A percentile compares a stretch with the other conserved stretches of the same genome.
Conservation (phyloP, 2,113 vertebrate genomes). For the Callipepla californica region DNA sequence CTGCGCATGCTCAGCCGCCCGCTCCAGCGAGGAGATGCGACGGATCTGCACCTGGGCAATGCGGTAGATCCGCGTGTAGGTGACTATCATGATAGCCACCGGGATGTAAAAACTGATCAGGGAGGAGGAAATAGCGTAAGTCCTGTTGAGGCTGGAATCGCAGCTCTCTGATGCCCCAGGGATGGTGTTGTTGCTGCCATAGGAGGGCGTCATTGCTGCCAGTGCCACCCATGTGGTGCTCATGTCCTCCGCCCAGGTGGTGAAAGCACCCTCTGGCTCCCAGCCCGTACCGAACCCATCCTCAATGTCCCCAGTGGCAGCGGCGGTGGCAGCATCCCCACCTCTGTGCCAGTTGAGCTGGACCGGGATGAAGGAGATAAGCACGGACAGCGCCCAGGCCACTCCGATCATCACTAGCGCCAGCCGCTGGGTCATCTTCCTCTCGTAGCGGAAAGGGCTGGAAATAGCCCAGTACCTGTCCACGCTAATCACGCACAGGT, state of each 20-base stretch:
- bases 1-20: conserved; percentile 89
- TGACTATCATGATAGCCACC: conserved; percentile 94
- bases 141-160: conserved; percentile 93
- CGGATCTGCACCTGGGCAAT: conserved; percentile 93
- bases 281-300: conserved; percentile 17
- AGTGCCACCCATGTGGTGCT: conserved; percentile 60
- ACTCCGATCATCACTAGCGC: conserved; percentile 89
- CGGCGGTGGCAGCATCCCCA: conserved; percentile 14
- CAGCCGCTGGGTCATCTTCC: conserved; percentile 91
- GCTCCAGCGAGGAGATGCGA: conserved; percentile 90
- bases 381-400: conserved; percentile 91
- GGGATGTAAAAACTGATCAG: conserved; percentile 97
- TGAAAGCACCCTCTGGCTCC: conserved; percentile 34
- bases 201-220: conserved; percentile 34
- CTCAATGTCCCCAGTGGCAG: conserved; percentile 9
- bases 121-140: conserved; percentile 95
- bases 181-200: conserved; percentile 9
- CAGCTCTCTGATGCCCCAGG: conserved; percentile 77
- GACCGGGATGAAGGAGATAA: conserved; percentile 96
- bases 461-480: conserved; percentile 97
- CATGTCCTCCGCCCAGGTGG: conserved; percentile 47
- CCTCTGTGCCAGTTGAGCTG: conserved; percentile 95
- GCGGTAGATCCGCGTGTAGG: conserved; percentile 93
- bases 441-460: conserved; percentile 93
- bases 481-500: conserved; percentile 94